Base-by-base conservation (phyloP, 2,113 vertebrate species). In the Dicaeum eximium region DNA sequence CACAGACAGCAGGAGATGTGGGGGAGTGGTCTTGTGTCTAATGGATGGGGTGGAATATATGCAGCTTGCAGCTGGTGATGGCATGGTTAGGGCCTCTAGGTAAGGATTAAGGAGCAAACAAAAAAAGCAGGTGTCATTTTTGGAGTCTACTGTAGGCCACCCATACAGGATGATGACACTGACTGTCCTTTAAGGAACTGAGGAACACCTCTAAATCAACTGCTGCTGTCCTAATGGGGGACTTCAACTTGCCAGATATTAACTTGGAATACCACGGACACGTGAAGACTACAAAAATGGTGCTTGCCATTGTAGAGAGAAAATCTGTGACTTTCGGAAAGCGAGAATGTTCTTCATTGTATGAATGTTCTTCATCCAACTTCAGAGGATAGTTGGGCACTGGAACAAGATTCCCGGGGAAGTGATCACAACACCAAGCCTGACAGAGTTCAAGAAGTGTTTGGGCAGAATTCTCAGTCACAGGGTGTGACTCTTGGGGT, bases 1-100 rank as follows among this genome's bases (percentile, higher is more conserved):
- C 0, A 0, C 3, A 20, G 44, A 13, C 38, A 33, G 16, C 37
- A 38, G 28, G 28, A 51, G 60, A 30, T 23, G 8, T 66, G 28
- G 7, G 5, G 5, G 44, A 50, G 16, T n/a, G n/a, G 9, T 2
- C 2, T 2, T 13, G 2, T 30, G 4, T n/a, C 33, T 65, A 31
- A 11, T 53, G 77, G 19, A 45, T 25, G 23, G 28, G 7, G 19
- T 38, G 28, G 23, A 73, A 22, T 45, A 33, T 24, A 21, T 45
- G 33, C 45, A 81, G 16, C 22, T 57, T 65, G 22, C 23, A 50
- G 66, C n/a, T 72, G 37, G 25, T 23, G 18, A 4, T 42, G 17
- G 17, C 10, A 20, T 57, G 37, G 11, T 56, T 72, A 14, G 11
- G 30, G 9, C 17, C 66, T 56, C 58, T 64, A 56, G 48, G 2